A percentile compares a stretch with the other conserved stretches of the same genome.
These are phyloP conservation scores for Pogonocherus hispidulus DNA, from an alignment of 2,888 invertebrate species.

Conservation along the genomic window DNA sequence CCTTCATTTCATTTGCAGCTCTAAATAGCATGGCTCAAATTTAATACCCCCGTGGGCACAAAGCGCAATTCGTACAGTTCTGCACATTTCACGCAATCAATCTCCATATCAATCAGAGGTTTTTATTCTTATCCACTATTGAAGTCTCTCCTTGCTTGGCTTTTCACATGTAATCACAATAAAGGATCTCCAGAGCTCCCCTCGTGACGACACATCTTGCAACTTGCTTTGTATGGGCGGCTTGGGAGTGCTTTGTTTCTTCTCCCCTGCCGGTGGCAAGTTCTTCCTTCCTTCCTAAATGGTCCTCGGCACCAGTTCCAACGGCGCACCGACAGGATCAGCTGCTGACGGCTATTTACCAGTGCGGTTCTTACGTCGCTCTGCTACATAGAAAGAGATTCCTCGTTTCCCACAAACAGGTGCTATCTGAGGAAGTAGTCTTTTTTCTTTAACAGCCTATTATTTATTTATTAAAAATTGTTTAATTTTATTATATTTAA, in stretches of 20 bases:
- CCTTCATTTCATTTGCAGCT: neutral
- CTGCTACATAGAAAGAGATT: slow-evolving; percentile 34
- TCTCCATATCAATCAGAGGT: slow-evolving; percentile 48
- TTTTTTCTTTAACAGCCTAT: slow-evolving; percentile 38
- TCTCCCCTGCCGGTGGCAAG: slow-evolving; percentile 48
- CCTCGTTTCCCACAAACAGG: slow-evolving; percentile 40
- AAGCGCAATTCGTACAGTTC: slow-evolving; percentile 18
- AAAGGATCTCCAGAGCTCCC: slow-evolving; percentile 43
- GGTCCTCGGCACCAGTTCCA: slow-evolving; percentile 48
- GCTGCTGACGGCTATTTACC: slow-evolving; percentile 34
- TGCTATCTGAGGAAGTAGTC: slow-evolving; percentile 41
- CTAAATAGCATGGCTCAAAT: slow-evolving; percentile 19
- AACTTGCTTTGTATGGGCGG: slow-evolving; percentile 55
- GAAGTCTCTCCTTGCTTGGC: slow-evolving; percentile 48
- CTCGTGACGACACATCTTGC: slow-evolving; percentile 49
- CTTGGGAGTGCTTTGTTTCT: slow-evolving; percentile 54
- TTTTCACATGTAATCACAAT: slow-evolving; percentile 44
- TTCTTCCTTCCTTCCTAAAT: slow-evolving; percentile 53
- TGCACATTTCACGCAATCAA: slow-evolving; percentile 42
- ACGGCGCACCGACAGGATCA: slow-evolving; percentile 25
- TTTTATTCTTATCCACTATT: slow-evolving; percentile 50
- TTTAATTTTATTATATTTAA: too few relatives aligned
- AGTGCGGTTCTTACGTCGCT: slow-evolving; percentile 8
- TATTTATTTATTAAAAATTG: slow-evolving; percentile 39
- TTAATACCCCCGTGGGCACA: slow-evolving; percentile 24